Evolutionary conservation across 2,797 vertebrate species (phyloP).

Genomic region (Syndactyla subalaris): DNA sequence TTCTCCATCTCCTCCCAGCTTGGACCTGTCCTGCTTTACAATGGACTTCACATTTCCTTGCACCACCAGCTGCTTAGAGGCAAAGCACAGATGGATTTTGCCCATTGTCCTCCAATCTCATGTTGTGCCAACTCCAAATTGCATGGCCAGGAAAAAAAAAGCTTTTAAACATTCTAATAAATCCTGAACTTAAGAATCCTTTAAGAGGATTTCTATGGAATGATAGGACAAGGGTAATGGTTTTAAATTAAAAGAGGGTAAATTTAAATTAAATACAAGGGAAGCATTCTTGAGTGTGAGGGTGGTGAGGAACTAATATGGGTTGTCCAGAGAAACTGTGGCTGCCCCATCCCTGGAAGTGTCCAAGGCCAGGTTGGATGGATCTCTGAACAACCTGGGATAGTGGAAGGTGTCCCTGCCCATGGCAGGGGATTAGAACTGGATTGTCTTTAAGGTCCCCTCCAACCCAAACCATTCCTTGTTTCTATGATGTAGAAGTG

Average conservation of each 20-base stretch:
- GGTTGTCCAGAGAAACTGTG: neutral
- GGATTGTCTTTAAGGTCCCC: neutral
- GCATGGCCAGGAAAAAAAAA: neutral
- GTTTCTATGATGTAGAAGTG: accelerated
- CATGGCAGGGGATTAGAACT: accelerated
- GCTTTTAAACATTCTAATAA: neutral
- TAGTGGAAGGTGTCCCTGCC: accelerated
- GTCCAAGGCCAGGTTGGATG: accelerated
- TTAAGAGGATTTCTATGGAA: neutral
- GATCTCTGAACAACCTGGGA: neutral
- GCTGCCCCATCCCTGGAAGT: neutral
- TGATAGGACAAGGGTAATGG: neutral
- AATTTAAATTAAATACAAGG: neutral
- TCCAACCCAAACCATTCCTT: neutral
- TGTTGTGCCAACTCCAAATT: neutral
- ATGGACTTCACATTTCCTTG: neutral
- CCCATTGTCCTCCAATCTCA: neutral
- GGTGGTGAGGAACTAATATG: neutral
- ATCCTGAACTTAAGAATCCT: neutral
- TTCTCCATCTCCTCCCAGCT: neutral
- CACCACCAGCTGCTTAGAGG: neutral
- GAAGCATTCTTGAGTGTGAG: neutral
- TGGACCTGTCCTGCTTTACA: neutral
- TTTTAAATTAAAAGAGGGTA: neutral
- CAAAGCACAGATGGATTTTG: neutral